Conservation (phyloP, 2,113 vertebrate species). For the Cephalophus harveyi region DNA sequence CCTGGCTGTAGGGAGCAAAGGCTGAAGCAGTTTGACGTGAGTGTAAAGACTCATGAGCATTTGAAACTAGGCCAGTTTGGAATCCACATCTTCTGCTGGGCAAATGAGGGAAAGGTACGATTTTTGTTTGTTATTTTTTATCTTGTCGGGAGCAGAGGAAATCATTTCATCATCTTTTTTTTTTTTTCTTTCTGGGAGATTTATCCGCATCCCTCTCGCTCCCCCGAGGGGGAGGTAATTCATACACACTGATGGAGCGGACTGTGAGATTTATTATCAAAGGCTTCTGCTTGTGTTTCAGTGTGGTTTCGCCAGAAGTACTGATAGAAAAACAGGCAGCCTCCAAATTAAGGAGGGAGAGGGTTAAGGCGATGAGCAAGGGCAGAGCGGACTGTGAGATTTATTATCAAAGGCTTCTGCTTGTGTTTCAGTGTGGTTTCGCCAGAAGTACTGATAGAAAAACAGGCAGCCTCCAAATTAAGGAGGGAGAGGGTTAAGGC, state of each 20-base stretch:
- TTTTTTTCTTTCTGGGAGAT: neutral
- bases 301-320: neutral
- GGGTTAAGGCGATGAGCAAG: rapidly evolving
- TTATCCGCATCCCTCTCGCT: rapidly evolving
- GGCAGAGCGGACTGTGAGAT: rapidly evolving
- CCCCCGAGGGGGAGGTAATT: neutral
- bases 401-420: neutral
- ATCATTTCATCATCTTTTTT: neutral
- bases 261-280: neutral
- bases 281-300: neutral
- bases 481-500: too few species aligned
- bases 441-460: neutral
- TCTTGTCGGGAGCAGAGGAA: neutral
- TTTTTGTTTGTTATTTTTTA: neutral
- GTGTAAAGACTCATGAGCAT: neutral
- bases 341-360: neutral
- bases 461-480: neutral
- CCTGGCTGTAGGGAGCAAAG: rapidly evolving
- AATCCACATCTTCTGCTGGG: neutral
- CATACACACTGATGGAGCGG: rapidly evolving
- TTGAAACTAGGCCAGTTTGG: neutral
- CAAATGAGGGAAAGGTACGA: neutral
- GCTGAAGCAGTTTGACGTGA: rapidly evolving
- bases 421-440: neutral
- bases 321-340: neutral